Percentiles rank a stretch among this genome's conserved stretches.
Evolutionary conservation across 2,888 invertebrate genomes (phyloP).

Genomic region (Agriotes lineatus): DNA sequence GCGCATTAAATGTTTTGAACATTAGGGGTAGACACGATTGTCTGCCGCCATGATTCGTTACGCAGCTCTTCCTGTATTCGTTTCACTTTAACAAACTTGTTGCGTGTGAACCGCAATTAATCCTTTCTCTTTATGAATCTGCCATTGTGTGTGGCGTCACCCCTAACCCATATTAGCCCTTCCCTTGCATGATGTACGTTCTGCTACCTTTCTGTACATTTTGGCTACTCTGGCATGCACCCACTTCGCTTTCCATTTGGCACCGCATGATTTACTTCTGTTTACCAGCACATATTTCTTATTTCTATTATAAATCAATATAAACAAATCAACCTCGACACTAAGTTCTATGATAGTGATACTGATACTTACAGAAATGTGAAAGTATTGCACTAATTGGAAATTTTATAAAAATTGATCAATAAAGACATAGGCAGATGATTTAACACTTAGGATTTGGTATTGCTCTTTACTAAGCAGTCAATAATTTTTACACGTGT

Average conservation of each 20-base stretch:
- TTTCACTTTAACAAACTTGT: conserved; percentile 25
- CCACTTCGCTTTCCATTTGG: neutral
- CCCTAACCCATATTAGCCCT: conserved; percentile 21
- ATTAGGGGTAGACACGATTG: conserved; percentile 2
- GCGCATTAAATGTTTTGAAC: conserved; percentile 12
- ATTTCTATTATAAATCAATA: too few relatives aligned
- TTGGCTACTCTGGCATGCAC: neutral
- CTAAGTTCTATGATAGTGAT: too few relatives aligned
- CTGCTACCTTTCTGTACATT: neutral
- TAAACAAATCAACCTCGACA: too few relatives aligned
- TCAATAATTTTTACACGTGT: too few relatives aligned
- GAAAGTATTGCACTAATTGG: too few relatives aligned
- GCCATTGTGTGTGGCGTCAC: conserved; percentile 27
- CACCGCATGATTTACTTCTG: neutral
- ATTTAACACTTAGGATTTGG: too few relatives aligned
- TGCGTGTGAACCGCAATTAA: conserved; percentile 29
- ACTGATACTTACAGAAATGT: too few relatives aligned
- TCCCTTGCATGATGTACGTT: conserved; percentile 24
- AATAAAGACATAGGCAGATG: too few relatives aligned
- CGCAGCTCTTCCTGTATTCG: conserved; percentile 11
- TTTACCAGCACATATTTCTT: neutral
- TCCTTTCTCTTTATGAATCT: conserved; percentile 23
- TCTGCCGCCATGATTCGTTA: neutral
- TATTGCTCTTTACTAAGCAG: too few relatives aligned
- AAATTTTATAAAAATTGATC: too few relatives aligned